Evolutionary conservation across 2,113 vertebrate genomes (phyloP).

Genomic region (Hydrolagus affinis): DNA sequence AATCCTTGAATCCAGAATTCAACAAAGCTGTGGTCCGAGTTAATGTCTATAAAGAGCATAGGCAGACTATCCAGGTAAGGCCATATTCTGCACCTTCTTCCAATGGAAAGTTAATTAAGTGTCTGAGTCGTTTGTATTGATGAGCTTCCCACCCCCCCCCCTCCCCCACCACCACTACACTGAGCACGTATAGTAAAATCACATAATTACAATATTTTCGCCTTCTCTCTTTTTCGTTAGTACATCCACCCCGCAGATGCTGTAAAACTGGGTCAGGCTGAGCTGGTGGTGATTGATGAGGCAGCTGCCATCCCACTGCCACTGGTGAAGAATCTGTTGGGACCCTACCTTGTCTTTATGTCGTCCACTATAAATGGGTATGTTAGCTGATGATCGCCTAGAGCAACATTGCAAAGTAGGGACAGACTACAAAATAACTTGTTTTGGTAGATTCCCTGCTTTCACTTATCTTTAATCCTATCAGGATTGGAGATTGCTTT

Average conservation of each 20-base stretch:
- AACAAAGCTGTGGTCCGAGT: slow-evolving; percentile 94
- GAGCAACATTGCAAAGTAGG: not conserved
- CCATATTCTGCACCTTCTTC: not conserved
- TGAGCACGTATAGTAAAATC: not conserved
- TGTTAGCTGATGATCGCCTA: slow-evolving; percentile 32
- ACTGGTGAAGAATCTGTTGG: slow-evolving; percentile 83
- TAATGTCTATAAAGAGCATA: slow-evolving; percentile 91
- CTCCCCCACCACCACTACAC: too few relatives aligned
- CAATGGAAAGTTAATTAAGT: not conserved
- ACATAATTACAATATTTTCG: not conserved
- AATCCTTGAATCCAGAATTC: slow-evolving; percentile 94
- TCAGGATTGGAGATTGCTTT: not conserved
- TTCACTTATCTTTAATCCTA: not conserved
- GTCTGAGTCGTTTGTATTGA: not conserved
- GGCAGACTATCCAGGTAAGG: slow-evolving; percentile 91
- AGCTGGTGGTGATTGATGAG: slow-evolving; percentile 91
- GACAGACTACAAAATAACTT: not conserved
- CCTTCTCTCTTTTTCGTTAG: slow-evolving; percentile 47
- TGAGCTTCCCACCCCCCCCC: not conserved
- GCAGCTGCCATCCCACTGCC: slow-evolving; percentile 92
- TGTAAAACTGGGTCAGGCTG: slow-evolving; percentile 89
- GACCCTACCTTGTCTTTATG: slow-evolving; percentile 95
- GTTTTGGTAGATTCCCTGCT: not conserved
- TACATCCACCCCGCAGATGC: slow-evolving; percentile 91
- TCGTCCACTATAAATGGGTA: slow-evolving; percentile 95